Base-by-base conservation (phyloP, 2,113 vertebrate genomes). In the Pterophyllum scalare region DNA sequence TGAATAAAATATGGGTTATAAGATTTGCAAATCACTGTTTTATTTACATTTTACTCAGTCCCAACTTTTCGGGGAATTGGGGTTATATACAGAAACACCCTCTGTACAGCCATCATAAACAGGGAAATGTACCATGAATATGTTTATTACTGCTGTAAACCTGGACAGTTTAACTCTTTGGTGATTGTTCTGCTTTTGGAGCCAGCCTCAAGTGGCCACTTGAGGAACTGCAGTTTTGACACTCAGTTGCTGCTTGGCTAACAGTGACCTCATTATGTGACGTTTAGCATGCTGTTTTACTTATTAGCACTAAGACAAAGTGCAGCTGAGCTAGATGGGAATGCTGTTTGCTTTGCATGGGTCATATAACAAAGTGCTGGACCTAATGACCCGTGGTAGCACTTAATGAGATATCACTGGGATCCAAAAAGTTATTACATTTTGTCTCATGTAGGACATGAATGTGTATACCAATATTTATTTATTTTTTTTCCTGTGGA, bases 51-150 rank as follows among this genome's bases (percentile, higher is more conserved):
- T 38, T 38, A 38, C 35, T 7, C 6, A 10, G 35, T 38, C 38
- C 38, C 38, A 65, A 24, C n/a, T 65, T 65, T 65, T 52, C 46
- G 7, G 43, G n/a, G 13, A 46, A 46, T 65, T 65, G 40, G 22
- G 7, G 40, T 43, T 7, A 24, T 15, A 3, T 67, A 24, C 0
- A 26, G 24, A 67, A 0, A 43, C 17, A 49, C 22, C 22, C 1
- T 26, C n/a, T 70, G 0, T 49, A 70, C 24, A 70, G 40, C 1
- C 7, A 43, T 52, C 40, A 70, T 70, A 46, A 52, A 52, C 4
- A 19, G 24, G 22, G 15, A 70, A 26, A 28, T 12, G 24, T 49
- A 70, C 43, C 0, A 20, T 20, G 65, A 49, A 49, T 24, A 19
- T 70, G 62, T 65, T 43, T 67, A 67, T 67, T 28, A 26, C 64